Evolutionary conservation across 2,888 invertebrate species (phyloP).

Genomic region (Gerris lacustris): DNA sequence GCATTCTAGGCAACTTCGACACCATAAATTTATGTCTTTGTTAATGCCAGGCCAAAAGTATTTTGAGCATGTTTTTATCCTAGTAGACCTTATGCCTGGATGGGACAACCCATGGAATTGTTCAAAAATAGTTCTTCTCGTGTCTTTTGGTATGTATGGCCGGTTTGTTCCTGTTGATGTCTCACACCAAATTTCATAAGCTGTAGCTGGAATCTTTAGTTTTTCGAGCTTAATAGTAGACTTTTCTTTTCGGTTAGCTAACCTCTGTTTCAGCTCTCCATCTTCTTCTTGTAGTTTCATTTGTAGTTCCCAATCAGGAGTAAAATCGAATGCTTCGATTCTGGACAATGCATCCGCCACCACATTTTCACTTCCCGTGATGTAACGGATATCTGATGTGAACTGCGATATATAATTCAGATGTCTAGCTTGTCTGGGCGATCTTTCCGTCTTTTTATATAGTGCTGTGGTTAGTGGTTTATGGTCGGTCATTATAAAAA

Average conservation of each 20-base stretch:
- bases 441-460: conserved; percentile 29
- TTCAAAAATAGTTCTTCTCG: conserved; percentile 21
- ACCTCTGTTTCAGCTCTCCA: neutral
- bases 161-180: conserved; percentile 18
- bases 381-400: conserved; percentile 34
- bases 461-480: conserved; percentile 16
- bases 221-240: conserved; percentile 2
- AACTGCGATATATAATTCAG: conserved; percentile 34
- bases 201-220: neutral
- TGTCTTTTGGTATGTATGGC: conserved; percentile 21
- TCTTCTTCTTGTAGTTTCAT: neutral
- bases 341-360: conserved; percentile 35
- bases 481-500: conserved; percentile 15
- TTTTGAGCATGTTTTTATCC: conserved; percentile 32
- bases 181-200: conserved; percentile 22
- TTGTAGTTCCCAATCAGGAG: neutral
- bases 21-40: conserved; percentile 33
- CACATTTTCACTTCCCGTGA: conserved; percentile 33
- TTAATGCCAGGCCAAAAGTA: conserved; percentile 37
- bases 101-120: conserved; percentile 30
- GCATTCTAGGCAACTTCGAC: conserved; percentile 33
- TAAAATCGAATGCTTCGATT: conserved; percentile 24
- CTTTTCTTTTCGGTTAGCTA: neutral
- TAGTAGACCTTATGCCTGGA: conserved; percentile 29
- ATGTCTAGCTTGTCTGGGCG: conserved; percentile 35